A percentile compares a stretch with the other conserved stretches of the same genome.
These are phyloP conservation scores for Microcebus jonahi DNA, from an alignment of 2,113 vertebrate genomes.

Conservation along the genomic window DNA sequence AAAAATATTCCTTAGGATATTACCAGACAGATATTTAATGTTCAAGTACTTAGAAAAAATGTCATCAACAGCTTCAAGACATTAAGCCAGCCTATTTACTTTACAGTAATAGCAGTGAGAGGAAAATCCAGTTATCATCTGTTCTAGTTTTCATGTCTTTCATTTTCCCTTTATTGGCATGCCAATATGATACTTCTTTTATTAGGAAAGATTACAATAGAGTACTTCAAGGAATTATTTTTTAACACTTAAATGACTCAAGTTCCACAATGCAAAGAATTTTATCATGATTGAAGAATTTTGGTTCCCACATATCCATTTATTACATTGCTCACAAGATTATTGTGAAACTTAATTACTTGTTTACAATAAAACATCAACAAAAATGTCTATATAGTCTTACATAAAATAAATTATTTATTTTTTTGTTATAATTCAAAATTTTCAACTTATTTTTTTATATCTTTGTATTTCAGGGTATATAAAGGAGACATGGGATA, in stretches of 20 bases:
- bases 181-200: constrained; percentile 12
- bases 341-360: constrained; percentile 48
- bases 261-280: constrained; percentile 24
- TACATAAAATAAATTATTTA: background rate
- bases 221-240: constrained; percentile 52
- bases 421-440: background rate
- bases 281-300: constrained; percentile 17
- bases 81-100: constrained; percentile 37
- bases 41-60: constrained; percentile 66
- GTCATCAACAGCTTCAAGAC: constrained; percentile 40
- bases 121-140: constrained; percentile 28
- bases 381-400: background rate
- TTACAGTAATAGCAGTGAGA: constrained; percentile 15
- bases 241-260: constrained; percentile 24
- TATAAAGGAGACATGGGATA: background rate
- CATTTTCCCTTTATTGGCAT: background rate
- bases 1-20: constrained; percentile 48
- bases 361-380: background rate
- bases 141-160: background rate
- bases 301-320: background rate
- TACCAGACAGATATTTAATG: constrained; percentile 50
- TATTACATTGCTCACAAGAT: background rate
- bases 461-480: background rate
- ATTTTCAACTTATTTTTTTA: background rate
- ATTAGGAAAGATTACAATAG: constrained; percentile 45